Percentiles rank a stretch among this genome's conserved stretches.
These are phyloP conservation scores for Adela reaumurella DNA, from an alignment of 2,888 invertebrate species.

Conservation along the genomic window DNA sequence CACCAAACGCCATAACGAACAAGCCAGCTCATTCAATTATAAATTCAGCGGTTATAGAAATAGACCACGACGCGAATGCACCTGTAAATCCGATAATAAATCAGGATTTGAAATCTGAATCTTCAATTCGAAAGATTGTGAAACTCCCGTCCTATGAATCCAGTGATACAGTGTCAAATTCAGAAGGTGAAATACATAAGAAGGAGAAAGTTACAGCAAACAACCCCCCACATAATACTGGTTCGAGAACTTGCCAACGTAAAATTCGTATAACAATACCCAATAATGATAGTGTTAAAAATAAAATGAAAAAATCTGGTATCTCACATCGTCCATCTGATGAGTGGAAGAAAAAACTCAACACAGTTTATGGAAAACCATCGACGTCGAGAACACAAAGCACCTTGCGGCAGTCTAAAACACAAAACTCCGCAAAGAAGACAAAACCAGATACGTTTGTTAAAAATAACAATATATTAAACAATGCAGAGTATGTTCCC, in stretches of 20 bases:
- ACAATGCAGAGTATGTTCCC: constrained; percentile 42
- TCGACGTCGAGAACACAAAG: constrained; percentile 8
- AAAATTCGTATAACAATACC: constrained; percentile 14
- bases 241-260: constrained; percentile 19
- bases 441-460: constrained; percentile 4
- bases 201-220: no score
- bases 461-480: constrained; percentile 14
- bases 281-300: constrained; percentile 13
- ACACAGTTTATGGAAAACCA: constrained; percentile 27
- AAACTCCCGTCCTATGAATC: constrained; percentile 37
- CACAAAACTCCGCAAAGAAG: neutral
- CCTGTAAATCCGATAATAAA: neutral
- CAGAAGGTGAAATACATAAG: constrained; percentile 17
- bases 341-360: constrained; percentile 38
- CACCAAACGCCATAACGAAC: constrained; percentile 24
- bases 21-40: constrained; percentile 14
- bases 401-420: constrained; percentile 10
- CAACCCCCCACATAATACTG: no score
- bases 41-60: constrained; percentile 31
- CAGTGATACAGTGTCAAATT: constrained; percentile 27
- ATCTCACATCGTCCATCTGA: constrained; percentile 24
- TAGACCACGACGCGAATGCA: constrained; percentile 20
- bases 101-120: neutral
- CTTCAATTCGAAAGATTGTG: constrained; percentile 24
- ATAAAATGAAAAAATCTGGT: constrained; percentile 15